These are phyloP conservation scores for Centropus bengalensis DNA, from an alignment of 2,113 vertebrate species.

Conservation along the genomic window DNA sequence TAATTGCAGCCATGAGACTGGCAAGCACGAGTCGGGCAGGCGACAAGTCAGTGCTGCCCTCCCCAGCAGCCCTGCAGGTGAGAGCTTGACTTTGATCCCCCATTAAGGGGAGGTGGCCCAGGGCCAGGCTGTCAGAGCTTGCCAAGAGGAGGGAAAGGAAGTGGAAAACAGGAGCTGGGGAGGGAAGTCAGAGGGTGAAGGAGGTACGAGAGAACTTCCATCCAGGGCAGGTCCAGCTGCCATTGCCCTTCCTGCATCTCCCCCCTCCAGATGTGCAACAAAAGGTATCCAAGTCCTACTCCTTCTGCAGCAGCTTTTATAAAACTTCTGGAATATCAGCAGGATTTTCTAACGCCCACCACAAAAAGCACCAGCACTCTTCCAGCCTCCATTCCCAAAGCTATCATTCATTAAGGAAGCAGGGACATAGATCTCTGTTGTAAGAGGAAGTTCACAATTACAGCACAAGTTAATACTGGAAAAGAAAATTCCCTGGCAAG, in stretches of 20 bases:
- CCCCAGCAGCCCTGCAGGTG: not conserved
- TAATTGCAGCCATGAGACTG: not conserved
- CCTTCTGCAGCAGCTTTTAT: not conserved
- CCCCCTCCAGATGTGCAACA: not conserved
- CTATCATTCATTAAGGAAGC: not conserved
- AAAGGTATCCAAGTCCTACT: not conserved
- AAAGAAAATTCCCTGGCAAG: conserved; percentile 56
- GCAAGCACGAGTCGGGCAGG: not conserved
- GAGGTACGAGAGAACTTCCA: not conserved
- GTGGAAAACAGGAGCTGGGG: not conserved
- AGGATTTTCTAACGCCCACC: not conserved
- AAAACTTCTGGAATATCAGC: not conserved
- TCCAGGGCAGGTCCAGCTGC: not conserved
- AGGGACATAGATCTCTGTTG: not conserved
- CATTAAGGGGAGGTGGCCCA: not conserved
- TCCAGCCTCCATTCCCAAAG: not conserved
- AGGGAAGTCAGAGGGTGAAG: not conserved
- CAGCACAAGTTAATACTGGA: conserved; percentile 43
- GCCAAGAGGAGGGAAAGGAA: not conserved
- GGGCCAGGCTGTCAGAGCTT: not conserved
- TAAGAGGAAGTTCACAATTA: conserved; percentile 61
- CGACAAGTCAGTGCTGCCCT: not conserved
- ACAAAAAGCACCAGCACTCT: not conserved
- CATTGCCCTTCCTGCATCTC: not conserved
- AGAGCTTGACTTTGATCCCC: not conserved